A percentile compares a stretch with the other conserved stretches of the same genome.
phyloP scores from a whole-genome alignment of 2,888 invertebrate genomes.

The Hylaea fasciaria region DNA sequence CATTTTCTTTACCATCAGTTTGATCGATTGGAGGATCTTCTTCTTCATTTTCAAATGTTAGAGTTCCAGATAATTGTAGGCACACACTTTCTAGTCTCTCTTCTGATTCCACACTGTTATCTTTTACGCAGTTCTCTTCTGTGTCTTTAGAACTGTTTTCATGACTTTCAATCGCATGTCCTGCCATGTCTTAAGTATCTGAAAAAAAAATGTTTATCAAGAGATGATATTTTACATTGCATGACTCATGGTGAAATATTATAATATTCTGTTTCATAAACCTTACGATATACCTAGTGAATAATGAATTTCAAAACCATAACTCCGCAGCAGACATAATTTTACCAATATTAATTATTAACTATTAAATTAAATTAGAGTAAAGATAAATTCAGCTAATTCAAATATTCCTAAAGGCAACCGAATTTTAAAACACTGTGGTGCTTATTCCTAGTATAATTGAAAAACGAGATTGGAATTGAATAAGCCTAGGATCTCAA shows the following conservation, averaged over 20 bases:
- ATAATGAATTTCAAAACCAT: too few relatives aligned
- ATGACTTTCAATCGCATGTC: slow-evolving; percentile 15
- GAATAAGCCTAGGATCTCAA: too few relatives aligned
- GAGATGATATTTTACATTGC: not conserved
- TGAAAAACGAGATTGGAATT: too few relatives aligned
- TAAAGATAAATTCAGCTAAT: too few relatives aligned
- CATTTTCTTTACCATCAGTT: slow-evolving; percentile 15
- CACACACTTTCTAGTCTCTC: not conserved
- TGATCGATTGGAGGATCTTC: slow-evolving; percentile 21
- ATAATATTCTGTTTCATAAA: not conserved
- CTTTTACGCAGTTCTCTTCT: slow-evolving; percentile 5
- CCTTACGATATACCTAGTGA: too few relatives aligned
- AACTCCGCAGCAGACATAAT: too few relatives aligned
- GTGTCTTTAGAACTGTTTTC: slow-evolving; percentile 18
- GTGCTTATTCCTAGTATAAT: too few relatives aligned
- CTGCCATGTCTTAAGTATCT: slow-evolving; percentile 34
- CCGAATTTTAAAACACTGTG: too few relatives aligned
- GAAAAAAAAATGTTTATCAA: slow-evolving; percentile 14
- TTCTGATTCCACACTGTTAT: not conserved
- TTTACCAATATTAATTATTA: too few relatives aligned
- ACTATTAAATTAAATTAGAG: too few relatives aligned
- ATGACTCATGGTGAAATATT: not conserved
- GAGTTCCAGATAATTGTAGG: not conserved
- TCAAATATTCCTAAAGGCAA: too few relatives aligned
- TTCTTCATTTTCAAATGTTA: slow-evolving; percentile 19